These are phyloP conservation scores for Pseudomyrmex concolor DNA, from an alignment of 1,140 invertebrate species.

Conservation along the genomic window DNA sequence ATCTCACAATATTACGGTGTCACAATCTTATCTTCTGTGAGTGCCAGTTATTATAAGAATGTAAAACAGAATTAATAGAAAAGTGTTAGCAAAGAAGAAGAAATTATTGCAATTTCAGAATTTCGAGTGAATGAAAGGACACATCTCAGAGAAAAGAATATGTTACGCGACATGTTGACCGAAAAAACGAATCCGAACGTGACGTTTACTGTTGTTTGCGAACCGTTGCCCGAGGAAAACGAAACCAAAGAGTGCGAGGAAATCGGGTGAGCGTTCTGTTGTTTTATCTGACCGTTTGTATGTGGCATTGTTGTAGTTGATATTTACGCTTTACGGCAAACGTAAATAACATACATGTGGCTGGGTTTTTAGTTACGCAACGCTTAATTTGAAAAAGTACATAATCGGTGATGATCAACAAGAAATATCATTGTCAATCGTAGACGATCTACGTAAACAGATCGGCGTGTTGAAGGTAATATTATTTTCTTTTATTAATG, in stretches of 20 bases:
- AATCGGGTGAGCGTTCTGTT: slow-evolving; percentile 73
- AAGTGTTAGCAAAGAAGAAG: neutral
- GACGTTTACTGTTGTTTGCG: slow-evolving; percentile 78
- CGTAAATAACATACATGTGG: neutral
- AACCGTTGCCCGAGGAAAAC: slow-evolving; percentile 75
- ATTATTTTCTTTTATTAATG: no score
- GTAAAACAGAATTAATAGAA: no score
- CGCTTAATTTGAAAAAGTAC: slow-evolving; percentile 79
- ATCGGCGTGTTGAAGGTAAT: slow-evolving; percentile 77
- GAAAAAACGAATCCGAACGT: slow-evolving; percentile 72
- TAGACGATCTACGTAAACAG: slow-evolving; percentile 59
- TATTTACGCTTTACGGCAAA: neutral
- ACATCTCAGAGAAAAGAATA: slow-evolving; percentile 70
- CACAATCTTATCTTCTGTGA: no score
- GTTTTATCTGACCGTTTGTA: slow-evolving; percentile 7
- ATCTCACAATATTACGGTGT: no score
- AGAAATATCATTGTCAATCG: slow-evolving; percentile 70
- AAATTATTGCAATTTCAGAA: slow-evolving; percentile 63
- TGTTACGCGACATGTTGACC: slow-evolving; percentile 74
- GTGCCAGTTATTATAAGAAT: no score
- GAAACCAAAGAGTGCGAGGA: slow-evolving; percentile 78
- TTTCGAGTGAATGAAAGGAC: slow-evolving; percentile 73
- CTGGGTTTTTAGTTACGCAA: slow-evolving; percentile 70
- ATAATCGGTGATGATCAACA: slow-evolving; percentile 59
- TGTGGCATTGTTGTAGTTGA: neutral